phyloP scores from a whole-genome alignment of 2,888 invertebrate species.

The Aleiodes testaceus region DNA sequence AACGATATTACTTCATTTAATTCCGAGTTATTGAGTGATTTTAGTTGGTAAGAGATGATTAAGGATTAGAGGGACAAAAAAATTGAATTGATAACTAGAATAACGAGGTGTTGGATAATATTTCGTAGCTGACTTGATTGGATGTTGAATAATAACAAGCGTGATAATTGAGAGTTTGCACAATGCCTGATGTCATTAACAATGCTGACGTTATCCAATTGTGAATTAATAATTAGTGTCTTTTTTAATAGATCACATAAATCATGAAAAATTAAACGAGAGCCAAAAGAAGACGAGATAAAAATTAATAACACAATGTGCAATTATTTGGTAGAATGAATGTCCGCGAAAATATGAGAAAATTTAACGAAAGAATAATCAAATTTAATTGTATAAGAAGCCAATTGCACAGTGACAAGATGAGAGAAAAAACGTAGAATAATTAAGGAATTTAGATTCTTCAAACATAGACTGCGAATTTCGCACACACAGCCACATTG shows the following conservation, averaged over 20 bases:
- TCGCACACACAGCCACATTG: constrained; percentile 23
- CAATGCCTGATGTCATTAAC: not conserved
- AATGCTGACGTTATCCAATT: too few relatives aligned
- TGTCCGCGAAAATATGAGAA: too few relatives aligned
- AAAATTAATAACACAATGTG: too few relatives aligned
- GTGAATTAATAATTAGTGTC: too few relatives aligned
- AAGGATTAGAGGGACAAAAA: not conserved
- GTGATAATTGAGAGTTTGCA: constrained; percentile 15
- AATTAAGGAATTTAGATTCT: not conserved
- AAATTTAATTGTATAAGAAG: not conserved
- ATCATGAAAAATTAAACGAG: too few relatives aligned
- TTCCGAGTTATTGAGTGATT: not conserved
- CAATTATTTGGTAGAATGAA: too few relatives aligned
- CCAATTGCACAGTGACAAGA: constrained; percentile 16
- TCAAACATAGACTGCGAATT: constrained; percentile 14
- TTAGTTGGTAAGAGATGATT: not conserved
- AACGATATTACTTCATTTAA: not conserved
- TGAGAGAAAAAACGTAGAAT: not conserved
- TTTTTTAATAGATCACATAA: too few relatives aligned
- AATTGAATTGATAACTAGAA: constrained; percentile 5
- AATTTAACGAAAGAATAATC: too few relatives aligned
- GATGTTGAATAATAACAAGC: constrained; percentile 18
- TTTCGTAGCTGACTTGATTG: constrained; percentile 10
- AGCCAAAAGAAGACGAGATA: too few relatives aligned
- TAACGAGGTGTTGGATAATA: constrained; percentile 4